Evolutionary conservation across 2,888 invertebrate genomes (phyloP).

Genomic region (Agrilus mali): DNA sequence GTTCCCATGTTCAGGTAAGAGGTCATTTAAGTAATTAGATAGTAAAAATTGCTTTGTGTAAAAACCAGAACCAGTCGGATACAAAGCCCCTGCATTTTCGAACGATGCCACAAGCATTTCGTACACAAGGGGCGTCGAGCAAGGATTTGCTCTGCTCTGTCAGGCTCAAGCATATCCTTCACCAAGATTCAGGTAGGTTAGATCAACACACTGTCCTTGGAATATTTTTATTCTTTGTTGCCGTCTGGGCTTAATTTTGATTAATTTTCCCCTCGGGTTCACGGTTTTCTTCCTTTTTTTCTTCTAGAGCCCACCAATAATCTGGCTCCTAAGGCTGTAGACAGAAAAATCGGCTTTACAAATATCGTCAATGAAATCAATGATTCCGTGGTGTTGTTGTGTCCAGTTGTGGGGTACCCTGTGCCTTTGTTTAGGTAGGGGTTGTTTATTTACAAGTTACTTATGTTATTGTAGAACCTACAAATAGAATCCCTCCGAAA

Average conservation of each 20-base stretch:
- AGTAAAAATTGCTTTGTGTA: too few relatives aligned
- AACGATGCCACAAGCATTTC: constrained; percentile 49
- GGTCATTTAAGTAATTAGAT: neutral
- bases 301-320: constrained; percentile 51
- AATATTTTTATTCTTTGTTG: too few relatives aligned
- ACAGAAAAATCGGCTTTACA: constrained; percentile 34
- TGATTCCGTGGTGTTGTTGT: constrained; percentile 46
- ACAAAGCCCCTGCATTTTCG: constrained; percentile 49
- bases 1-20: constrained; percentile 59
- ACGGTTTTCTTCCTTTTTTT: neutral
- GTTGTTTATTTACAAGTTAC: neutral
- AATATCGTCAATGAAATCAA: constrained; percentile 16
- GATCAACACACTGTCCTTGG: constrained; percentile 7
- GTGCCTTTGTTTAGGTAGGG: constrained; percentile 60
- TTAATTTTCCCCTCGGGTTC: constrained; percentile 2
- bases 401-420: constrained; percentile 58
- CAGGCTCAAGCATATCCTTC: constrained; percentile 56
- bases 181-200: constrained; percentile 50
- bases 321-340: constrained; percentile 42
- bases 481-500: constrained; percentile 48
- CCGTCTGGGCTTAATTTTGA: neutral
- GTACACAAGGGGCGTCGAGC: constrained; percentile 42
- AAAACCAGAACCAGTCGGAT: constrained; percentile 45
- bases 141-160: constrained; percentile 51
- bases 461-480: constrained; percentile 35